These are phyloP conservation scores for Cheilinus undulatus DNA, from an alignment of 2,113 vertebrate species.

Conservation along the genomic window DNA sequence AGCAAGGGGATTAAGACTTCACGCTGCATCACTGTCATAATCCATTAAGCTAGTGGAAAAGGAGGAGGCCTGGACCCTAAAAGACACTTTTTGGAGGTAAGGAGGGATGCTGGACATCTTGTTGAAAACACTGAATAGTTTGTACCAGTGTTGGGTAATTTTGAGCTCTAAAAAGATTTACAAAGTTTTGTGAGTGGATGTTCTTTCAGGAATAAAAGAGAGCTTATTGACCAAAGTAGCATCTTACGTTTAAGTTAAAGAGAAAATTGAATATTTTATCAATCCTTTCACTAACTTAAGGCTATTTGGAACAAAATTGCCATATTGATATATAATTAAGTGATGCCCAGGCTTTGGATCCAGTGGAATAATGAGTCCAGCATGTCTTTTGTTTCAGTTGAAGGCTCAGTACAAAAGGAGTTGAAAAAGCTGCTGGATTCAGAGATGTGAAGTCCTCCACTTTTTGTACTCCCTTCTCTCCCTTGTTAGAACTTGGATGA, in stretches of 20 bases:
- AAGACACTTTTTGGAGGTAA: constrained; percentile 58
- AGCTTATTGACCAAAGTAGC: background rate
- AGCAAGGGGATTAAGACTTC: constrained; percentile 70
- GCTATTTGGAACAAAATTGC: constrained; percentile 4
- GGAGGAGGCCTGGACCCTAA: constrained; percentile 57
- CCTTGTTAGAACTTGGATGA: constrained; percentile 48
- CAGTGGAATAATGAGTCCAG: background rate
- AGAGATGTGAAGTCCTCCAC: constrained; percentile 40
- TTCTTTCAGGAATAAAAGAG: constrained; percentile 4
- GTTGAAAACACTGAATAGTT: constrained; percentile 36
- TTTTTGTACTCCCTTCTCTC: constrained; percentile 30
- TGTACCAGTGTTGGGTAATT: constrained; percentile 28
- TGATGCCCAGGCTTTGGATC: background rate
- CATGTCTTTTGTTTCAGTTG: background rate
- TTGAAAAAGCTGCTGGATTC: constrained; percentile 17
- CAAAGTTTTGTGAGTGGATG: constrained; percentile 3
- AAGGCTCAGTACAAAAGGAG: constrained; percentile 18
- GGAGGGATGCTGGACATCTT: constrained; percentile 23
- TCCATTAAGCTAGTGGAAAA: constrained; percentile 71
- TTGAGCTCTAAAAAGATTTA: background rate
- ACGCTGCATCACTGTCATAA: constrained; percentile 76
- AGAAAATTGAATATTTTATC: background rate
- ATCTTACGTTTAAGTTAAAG: background rate
- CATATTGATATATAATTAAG: no score
- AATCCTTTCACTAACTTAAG: constrained; percentile 2